Evolutionary conservation across 1,140 invertebrate species (phyloP).

Genomic region (Cheumatopsyche charites): DNA sequence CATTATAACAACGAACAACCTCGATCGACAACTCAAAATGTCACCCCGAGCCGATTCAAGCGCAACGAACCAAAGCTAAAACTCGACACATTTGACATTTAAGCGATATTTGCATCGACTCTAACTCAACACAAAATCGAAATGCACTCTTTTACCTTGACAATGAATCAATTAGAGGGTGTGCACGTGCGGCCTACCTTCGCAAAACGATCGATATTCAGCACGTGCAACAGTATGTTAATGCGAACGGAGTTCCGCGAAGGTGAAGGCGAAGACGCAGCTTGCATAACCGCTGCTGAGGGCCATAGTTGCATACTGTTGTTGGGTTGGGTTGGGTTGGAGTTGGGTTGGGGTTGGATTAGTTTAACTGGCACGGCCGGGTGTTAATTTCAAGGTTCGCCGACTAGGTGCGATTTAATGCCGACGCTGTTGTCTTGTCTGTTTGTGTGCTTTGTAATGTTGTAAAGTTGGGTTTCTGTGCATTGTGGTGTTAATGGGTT

Average conservation of each 20-base stretch:
- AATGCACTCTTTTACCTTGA: constrained; percentile 7
- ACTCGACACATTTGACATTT: too few species aligned
- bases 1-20: too few species aligned
- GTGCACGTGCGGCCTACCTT: constrained; percentile 12
- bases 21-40: too few species aligned
- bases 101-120: too few species aligned
- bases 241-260: neutral
- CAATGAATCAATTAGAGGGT: constrained; percentile 30
- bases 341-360: neutral
- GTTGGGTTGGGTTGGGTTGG: neutral
- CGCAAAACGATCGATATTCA: constrained; percentile 4
- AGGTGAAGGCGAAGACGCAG: constrained; percentile 26
- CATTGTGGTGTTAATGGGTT: too few species aligned
- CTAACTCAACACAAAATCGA: neutral
- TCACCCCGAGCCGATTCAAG: too few species aligned
- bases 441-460: too few species aligned
- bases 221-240: constrained; percentile 15
- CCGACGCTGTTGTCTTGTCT: too few species aligned
- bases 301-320: too few species aligned
- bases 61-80: too few species aligned
- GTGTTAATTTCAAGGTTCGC: constrained; percentile 29
- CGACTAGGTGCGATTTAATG: neutral
- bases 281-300: constrained; percentile 10
- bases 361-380: neutral
- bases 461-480: too few species aligned